These are phyloP conservation scores for Ara ararauna DNA, from an alignment of 2,797 vertebrate genomes.

Conservation along the genomic window DNA sequence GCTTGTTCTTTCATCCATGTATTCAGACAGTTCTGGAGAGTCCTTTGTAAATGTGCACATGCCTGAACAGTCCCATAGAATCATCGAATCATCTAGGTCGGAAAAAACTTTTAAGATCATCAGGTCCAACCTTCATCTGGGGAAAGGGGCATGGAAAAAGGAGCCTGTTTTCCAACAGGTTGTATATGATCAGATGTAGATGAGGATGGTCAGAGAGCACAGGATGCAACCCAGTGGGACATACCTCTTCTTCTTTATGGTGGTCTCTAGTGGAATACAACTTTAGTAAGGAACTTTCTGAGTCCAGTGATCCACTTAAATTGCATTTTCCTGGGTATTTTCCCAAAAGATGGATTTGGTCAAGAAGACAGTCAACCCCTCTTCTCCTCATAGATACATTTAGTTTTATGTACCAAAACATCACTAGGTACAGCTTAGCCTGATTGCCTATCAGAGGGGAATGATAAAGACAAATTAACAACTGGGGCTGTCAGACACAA, in stretches of 20 bases:
- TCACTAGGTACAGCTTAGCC: background rate
- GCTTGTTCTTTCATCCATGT: background rate
- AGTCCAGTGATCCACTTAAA: background rate
- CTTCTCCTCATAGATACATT: background rate
- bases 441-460: background rate
- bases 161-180: background rate
- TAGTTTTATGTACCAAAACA: background rate
- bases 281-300: background rate
- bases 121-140: background rate
- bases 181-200: background rate
- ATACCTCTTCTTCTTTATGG: background rate
- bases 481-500: background rate
- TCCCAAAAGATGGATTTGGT: background rate
- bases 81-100: background rate
- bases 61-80: background rate
- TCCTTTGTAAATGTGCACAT: background rate
- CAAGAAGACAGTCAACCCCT: background rate
- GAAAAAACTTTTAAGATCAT: background rate
- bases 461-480: background rate
- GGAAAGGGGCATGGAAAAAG: background rate
- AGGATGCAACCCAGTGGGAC: background rate
- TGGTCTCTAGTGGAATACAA: background rate
- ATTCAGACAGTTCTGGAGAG: background rate
- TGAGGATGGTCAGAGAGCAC: background rate
- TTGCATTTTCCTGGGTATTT: background rate